These are phyloP conservation scores for Phalacrocorax brasilianus DNA, from an alignment of 2,113 vertebrate species.

Conservation along the genomic window DNA sequence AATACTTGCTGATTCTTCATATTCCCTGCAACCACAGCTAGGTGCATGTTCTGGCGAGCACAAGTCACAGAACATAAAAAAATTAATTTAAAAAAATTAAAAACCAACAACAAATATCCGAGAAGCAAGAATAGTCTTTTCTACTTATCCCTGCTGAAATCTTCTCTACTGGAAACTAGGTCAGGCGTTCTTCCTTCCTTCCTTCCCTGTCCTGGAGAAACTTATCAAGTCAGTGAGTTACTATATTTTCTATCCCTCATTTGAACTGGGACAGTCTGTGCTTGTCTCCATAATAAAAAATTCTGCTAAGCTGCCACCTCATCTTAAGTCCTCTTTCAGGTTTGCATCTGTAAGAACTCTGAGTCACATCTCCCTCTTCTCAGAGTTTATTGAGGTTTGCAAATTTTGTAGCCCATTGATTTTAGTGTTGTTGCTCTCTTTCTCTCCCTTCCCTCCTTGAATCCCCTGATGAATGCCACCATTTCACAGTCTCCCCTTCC, in stretches of 20 bases:
- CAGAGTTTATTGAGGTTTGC: neutral
- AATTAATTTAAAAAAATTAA: neutral
- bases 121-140: neutral
- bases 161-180: neutral
- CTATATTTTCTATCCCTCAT: neutral
- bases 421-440: neutral
- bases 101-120: neutral
- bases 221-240: neutral
- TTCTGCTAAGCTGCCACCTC: neutral
- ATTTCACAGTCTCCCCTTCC: neutral
- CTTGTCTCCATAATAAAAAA: neutral
- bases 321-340: neutral
- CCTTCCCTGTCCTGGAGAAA: neutral
- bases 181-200: conserved; percentile 10
- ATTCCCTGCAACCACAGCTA: neutral
- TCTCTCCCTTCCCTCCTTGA: neutral
- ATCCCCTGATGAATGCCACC: neutral
- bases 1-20: neutral
- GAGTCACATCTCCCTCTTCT: neutral
- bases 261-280: conserved; percentile 6
- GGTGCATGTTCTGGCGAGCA: neutral
- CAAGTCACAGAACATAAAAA: neutral
- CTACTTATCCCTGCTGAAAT: neutral
- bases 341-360: neutral
- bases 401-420: neutral